Conservation (phyloP, 2,113 vertebrate genomes). For the Euleptes europaea region DNA sequence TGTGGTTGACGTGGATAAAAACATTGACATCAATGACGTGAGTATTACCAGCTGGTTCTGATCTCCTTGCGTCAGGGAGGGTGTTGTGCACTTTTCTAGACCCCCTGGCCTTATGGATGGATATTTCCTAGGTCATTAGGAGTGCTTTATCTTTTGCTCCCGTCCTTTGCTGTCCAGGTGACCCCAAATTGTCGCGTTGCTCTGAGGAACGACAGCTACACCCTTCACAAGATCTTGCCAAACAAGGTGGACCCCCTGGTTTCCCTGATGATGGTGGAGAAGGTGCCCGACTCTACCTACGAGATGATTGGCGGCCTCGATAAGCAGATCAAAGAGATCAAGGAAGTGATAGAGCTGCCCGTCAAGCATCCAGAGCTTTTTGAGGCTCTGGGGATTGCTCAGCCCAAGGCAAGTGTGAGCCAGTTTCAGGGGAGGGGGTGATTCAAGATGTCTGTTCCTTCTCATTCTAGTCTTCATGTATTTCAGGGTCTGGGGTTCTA, state of each 20-base stretch:
- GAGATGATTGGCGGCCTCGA: constrained; percentile 99
- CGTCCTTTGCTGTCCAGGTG: constrained; percentile 73
- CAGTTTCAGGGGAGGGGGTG: neutral
- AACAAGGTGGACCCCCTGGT: constrained; percentile 98
- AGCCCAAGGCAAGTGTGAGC: constrained; percentile 85
- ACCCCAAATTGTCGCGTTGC: constrained; percentile 97
- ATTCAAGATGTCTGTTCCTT: neutral
- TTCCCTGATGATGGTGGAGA: constrained; percentile 99
- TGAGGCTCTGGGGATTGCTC: constrained; percentile 95
- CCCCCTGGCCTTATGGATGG: neutral
- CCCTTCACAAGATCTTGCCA: constrained; percentile 96
- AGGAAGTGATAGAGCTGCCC: constrained; percentile 96
- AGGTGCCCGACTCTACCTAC: constrained; percentile 96
- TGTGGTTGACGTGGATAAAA: constrained; percentile 98
- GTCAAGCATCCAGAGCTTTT: constrained; percentile 98
- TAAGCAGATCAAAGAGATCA: constrained; percentile 99
- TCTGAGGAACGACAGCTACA: constrained; percentile 97
- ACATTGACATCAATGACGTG: constrained; percentile 98
- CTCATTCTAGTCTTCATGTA: neutral
- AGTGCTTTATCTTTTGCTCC: neutral
- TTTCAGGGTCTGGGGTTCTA: neutral
- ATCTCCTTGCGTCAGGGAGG: neutral
- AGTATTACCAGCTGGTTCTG: constrained; percentile 62
- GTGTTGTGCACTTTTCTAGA: neutral
- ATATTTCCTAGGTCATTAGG: accelerated